Conservation (phyloP, 1,140 invertebrate genomes). For the Drosophila willistoni region DNA sequence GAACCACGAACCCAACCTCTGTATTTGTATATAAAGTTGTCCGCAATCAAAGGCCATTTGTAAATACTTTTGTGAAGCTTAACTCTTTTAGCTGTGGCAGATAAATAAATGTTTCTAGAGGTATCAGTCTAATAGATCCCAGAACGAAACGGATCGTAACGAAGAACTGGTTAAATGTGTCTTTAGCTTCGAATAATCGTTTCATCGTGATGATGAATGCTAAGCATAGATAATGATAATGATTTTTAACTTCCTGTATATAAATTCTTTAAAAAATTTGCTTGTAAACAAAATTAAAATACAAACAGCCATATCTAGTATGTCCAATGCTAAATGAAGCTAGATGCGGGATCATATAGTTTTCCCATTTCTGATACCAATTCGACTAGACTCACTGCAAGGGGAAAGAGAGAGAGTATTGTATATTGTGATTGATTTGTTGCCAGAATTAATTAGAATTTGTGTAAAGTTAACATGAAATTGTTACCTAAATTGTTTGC, state of each 20-base stretch:
- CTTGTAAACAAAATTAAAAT: background rate
- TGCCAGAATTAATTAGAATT: slow-evolving; percentile 10
- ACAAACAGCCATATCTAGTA: too few species aligned
- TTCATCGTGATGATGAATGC: background rate
- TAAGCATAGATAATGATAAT: background rate
- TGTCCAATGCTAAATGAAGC: too few species aligned
- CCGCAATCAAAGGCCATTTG: slow-evolving; percentile 64
- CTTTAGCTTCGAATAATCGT: slow-evolving; percentile 6
- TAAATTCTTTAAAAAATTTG: background rate
- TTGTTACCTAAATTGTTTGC: slow-evolving; percentile 15
- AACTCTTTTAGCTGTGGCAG: background rate
- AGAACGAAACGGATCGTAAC: background rate
- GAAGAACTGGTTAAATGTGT: background rate
- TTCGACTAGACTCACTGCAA: background rate
- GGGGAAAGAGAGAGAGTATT: background rate
- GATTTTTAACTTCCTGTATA: background rate
- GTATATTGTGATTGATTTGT: background rate
- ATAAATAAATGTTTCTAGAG: background rate
- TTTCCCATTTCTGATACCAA: background rate
- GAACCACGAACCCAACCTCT: background rate
- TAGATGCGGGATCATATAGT: too few species aligned
- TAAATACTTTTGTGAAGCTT: slow-evolving; percentile 20
- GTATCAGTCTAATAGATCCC: background rate
- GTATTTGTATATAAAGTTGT: slow-evolving; percentile 56
- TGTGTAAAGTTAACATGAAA: slow-evolving; percentile 1